Evolutionary conservation across 2,888 invertebrate species (phyloP).

Genomic region (Eilema caniola): DNA sequence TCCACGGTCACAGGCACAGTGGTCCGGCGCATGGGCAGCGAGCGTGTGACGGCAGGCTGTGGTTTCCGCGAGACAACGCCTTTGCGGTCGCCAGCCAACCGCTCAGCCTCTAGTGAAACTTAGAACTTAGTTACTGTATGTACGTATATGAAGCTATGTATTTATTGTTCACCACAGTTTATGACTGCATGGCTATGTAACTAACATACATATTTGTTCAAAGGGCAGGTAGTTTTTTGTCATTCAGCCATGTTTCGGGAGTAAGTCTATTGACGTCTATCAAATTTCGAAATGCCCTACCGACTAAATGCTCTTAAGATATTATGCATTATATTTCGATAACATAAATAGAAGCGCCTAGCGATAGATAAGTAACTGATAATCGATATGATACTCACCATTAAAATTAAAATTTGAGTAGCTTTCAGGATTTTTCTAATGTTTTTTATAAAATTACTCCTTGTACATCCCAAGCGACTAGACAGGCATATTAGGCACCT

Average conservation of each 20-base stretch:
- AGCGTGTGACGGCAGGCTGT: constrained; percentile 49
- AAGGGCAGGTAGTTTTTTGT: too few species aligned
- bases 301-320: neutral
- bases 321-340: neutral
- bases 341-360: too few species aligned
- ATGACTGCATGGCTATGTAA: too few species aligned
- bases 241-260: too few species aligned
- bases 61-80: constrained; percentile 49
- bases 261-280: too few species aligned
- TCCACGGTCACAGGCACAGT: constrained; percentile 21
- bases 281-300: too few species aligned
- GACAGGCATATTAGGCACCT: neutral
- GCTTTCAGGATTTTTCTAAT: too few species aligned
- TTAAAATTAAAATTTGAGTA: neutral
- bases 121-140: constrained; percentile 43
- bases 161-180: neutral
- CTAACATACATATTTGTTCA: neutral
- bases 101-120: constrained; percentile 40
- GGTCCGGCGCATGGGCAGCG: constrained; percentile 22
- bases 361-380: neutral
- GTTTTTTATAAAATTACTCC: too few species aligned
- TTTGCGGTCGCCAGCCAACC: constrained; percentile 36
- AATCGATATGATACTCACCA: neutral
- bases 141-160: neutral
- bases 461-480: too few species aligned